These are phyloP conservation scores for Polypedilum vanderplanki DNA, from an alignment of 1,140 invertebrate genomes.

Conservation along the genomic window DNA sequence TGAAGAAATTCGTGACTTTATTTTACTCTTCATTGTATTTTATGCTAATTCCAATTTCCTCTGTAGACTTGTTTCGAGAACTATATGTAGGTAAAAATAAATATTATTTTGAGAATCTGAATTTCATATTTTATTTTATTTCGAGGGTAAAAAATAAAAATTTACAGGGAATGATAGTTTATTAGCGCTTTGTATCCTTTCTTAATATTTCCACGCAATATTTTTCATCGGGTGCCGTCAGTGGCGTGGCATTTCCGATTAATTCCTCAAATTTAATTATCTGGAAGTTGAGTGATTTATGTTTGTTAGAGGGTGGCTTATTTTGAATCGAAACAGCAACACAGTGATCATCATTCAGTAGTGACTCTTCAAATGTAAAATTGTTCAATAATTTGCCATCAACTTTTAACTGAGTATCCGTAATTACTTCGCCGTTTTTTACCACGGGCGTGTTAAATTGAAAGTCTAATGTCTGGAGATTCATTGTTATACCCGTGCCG, in stretches of 20 bases:
- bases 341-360: conserved; percentile 72
- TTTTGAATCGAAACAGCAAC: conserved; percentile 65
- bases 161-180: neutral
- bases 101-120: neutral
- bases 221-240: conserved; percentile 47
- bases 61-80: neutral
- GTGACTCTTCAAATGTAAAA: conserved; percentile 83
- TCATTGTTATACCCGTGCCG: conserved; percentile 74
- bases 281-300: conserved; percentile 41
- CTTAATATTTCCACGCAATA: conserved; percentile 50
- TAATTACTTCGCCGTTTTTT: conserved; percentile 45
- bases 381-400: conserved; percentile 52
- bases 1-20: conserved; percentile 9
- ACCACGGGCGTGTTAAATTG: conserved; percentile 50
- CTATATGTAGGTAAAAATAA: neutral
- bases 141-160: neutral
- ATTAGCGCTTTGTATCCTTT: conserved; percentile 43
- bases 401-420: conserved; percentile 61
- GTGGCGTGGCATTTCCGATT: conserved; percentile 47
- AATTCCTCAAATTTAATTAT: conserved; percentile 51
- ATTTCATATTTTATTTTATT: neutral
- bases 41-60: conserved; percentile 15
- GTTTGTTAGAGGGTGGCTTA: conserved; percentile 30
- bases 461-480: conserved; percentile 72
- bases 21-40: neutral